phyloP scores from a whole-genome alignment of 2,888 invertebrate species.

The Eumerus sabulonum region DNA sequence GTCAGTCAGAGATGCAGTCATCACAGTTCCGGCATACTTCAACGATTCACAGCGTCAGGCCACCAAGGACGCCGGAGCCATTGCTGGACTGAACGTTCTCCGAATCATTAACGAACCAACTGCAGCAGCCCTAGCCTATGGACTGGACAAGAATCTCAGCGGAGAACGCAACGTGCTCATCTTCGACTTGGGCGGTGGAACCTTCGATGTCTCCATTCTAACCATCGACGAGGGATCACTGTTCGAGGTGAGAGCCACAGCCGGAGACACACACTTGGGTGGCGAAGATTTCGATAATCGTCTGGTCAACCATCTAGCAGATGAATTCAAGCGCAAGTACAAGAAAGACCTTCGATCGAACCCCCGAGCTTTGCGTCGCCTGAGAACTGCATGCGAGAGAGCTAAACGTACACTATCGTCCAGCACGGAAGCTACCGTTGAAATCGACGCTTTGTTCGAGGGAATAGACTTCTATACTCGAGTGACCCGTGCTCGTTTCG shows the following conservation, averaged over 20 bases:
- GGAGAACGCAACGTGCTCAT: slow-evolving; percentile 89
- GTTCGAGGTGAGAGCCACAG: slow-evolving; percentile 96
- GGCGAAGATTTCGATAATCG: slow-evolving; percentile 94
- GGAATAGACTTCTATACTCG: slow-evolving; percentile 85
- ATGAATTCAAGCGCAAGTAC: slow-evolving; percentile 89
- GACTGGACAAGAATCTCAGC: slow-evolving; percentile 88
- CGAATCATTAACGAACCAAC: slow-evolving; percentile 6
- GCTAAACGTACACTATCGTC: slow-evolving; percentile 87
- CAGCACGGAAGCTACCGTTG: slow-evolving; percentile 85
- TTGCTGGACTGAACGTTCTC: slow-evolving; percentile 73
- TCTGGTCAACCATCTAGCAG: slow-evolving; percentile 90
- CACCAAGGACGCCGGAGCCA: slow-evolving; percentile 1
- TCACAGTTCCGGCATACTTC: slow-evolving; percentile 2
- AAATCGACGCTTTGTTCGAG: slow-evolving; percentile 86
- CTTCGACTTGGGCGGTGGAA: slow-evolving; percentile 83
- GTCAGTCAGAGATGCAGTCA: background rate
- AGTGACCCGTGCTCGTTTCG: slow-evolving; percentile 85
- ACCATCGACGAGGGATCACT: slow-evolving; percentile 92
- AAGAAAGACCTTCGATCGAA: slow-evolving; percentile 83
- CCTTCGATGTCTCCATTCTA: slow-evolving; percentile 95
- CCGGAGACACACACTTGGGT: slow-evolving; percentile 94
- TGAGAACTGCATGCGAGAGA: slow-evolving; percentile 86
- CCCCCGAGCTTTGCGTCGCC: slow-evolving; percentile 83
- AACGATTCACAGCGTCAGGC: slow-evolving; percentile 1
- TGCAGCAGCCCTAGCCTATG: slow-evolving; percentile 87